Conservation (phyloP, 2,888 invertebrate species). For the Napeogenes sylphis region DNA sequence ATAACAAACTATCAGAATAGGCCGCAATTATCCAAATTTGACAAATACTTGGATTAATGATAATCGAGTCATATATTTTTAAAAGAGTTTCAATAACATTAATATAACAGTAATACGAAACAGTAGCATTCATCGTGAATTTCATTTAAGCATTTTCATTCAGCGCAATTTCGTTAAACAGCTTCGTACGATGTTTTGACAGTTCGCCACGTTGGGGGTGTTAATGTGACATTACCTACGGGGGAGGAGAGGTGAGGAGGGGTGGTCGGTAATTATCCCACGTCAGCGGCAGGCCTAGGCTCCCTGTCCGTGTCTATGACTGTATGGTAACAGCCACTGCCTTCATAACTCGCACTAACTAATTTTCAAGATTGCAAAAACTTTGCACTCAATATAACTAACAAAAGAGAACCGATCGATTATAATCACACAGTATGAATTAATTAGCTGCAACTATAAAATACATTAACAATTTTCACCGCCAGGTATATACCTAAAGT, state of each 20-base stretch:
- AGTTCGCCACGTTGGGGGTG: slow-evolving; percentile 65
- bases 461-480: slow-evolving; percentile 21
- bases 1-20: too few species aligned
- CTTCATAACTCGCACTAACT: slow-evolving; percentile 36
- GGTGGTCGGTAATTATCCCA: slow-evolving; percentile 71
- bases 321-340: slow-evolving; percentile 40
- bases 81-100: background rate
- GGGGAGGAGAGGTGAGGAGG: slow-evolving; percentile 34
- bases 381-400: background rate
- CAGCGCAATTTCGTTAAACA: slow-evolving; percentile 60
- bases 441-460: slow-evolving; percentile 27
- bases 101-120: background rate
- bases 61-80: too few species aligned
- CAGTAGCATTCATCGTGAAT: slow-evolving; percentile 22
- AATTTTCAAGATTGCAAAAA: slow-evolving; percentile 1
- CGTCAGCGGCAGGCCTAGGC: slow-evolving; percentile 73
- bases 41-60: background rate
- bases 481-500: slow-evolving; percentile 23
- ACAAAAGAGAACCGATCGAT: slow-evolving; percentile 1
- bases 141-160: slow-evolving; percentile 49
- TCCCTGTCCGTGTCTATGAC: slow-evolving; percentile 57
- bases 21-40: too few species aligned
- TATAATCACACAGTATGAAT: slow-evolving; percentile 17
- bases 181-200: slow-evolving; percentile 67
- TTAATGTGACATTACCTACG: slow-evolving; percentile 72